phyloP scores from a whole-genome alignment of 2,113 vertebrate genomes.

The Labrus mixtus region DNA sequence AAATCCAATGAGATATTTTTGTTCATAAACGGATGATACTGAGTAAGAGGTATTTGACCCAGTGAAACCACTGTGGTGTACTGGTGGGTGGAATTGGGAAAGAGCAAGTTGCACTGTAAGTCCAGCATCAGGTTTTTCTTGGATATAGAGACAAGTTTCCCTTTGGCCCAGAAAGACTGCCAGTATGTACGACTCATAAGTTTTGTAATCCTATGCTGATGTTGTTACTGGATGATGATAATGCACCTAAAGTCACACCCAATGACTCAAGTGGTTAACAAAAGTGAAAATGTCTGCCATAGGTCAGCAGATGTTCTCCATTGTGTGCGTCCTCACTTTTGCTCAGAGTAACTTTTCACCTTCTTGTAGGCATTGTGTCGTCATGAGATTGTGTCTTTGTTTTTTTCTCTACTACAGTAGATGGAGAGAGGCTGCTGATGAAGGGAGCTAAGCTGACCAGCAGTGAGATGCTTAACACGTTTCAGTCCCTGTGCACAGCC shows the following conservation, averaged over 20 bases:
- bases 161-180: not conserved
- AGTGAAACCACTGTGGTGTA: not conserved
- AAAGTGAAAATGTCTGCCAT: constrained; percentile 20
- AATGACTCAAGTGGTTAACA: constrained; percentile 7
- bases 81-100: not conserved
- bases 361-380: constrained; percentile 4
- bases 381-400: constrained; percentile 34
- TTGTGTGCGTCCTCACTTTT: constrained; percentile 33
- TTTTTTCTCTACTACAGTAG: constrained; percentile 73
- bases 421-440: constrained; percentile 89
- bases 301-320: constrained; percentile 35
- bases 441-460: constrained; percentile 86
- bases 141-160: not conserved
- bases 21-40: too few species aligned
- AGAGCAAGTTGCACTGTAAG: not conserved
- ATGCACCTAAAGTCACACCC: not conserved
- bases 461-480: constrained; percentile 86
- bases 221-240: not conserved
- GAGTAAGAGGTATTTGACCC: too few species aligned
- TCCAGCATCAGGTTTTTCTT: not conserved
- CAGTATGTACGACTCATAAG: not conserved
- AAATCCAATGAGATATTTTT: too few species aligned
- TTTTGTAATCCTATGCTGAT: constrained; percentile 9
- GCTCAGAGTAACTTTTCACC: constrained; percentile 32
- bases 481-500: constrained; percentile 81